These are phyloP conservation scores for Falcunculus frontatus DNA, from an alignment of 2,113 vertebrate species.

Conservation along the genomic window DNA sequence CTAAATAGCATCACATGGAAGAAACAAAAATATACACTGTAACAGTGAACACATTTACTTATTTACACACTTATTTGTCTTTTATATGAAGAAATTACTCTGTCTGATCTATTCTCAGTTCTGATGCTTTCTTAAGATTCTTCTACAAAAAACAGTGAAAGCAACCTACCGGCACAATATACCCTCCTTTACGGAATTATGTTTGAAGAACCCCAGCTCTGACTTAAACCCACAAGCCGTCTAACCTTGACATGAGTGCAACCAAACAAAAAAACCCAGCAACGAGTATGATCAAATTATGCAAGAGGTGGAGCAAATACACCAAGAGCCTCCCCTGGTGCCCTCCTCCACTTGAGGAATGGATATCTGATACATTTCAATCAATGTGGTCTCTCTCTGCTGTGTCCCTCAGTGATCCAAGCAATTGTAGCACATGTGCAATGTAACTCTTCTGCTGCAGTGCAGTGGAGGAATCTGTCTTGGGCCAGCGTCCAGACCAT, in stretches of 20 bases:
- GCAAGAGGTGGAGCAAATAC: neutral
- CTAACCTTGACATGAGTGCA: neutral
- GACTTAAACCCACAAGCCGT: neutral
- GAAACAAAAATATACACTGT: neutral
- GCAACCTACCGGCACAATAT: neutral
- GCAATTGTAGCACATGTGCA: rapidly evolving
- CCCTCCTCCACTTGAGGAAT: neutral
- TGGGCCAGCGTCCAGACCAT: neutral
- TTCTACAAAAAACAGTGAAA: neutral
- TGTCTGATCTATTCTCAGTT: neutral
- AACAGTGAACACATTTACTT: neutral
- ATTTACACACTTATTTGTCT: neutral
- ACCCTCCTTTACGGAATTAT: neutral
- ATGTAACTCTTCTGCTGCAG: neutral
- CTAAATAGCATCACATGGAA: neutral
- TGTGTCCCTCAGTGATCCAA: neutral
- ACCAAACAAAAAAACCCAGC: neutral
- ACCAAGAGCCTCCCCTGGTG: neutral
- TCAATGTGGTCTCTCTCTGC: neutral
- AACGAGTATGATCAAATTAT: neutral
- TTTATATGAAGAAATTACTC: neutral
- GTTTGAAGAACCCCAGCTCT: neutral
- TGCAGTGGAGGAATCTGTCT: rapidly evolving
- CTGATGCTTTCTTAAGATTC: neutral
- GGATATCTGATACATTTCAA: neutral